Evolutionary conservation across 2,888 invertebrate genomes (phyloP), one percentile per base, ranked within the genome.

Genomic region (Heliconius erato): DNA sequence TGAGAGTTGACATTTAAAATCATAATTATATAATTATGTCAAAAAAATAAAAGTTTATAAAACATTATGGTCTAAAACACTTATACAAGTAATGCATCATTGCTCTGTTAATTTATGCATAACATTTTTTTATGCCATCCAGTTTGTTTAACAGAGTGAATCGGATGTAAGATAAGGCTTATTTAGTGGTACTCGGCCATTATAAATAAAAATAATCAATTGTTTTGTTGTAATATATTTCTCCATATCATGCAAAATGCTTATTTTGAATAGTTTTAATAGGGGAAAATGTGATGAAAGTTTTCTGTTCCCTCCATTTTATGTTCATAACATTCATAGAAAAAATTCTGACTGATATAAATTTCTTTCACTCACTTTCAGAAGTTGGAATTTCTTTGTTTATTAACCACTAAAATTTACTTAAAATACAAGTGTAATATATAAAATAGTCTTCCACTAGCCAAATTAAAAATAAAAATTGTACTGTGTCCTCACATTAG

Each of bases 81-180:
- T 23, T 32, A 11, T 28, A n/a, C 26, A 78, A 35, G 72, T 72
- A 32, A 49, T 74, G 72, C 71, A 65, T 77, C 79, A 59, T 71
- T 28, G 65, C 77, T 74, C 2, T 35, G 28, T 12, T 26, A 74
- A 44, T 63, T 82, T 59, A 65, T 54, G 82, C 79, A 79, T 80
- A 74, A 79, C 54, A 79, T 28, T 67, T 67, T 59, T 80, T 54
- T 80, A 35, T 77, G 59, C 63, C n/a, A 28, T 63, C 68, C 35
- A 80, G 14, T 78, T 32, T 76, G 74, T 49, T 78, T 68, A 74
- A n/a, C 77, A n/a, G 71, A 74, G 77, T 83, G 74, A 40, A 68
- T 67, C 78, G 16, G 78, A 78, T 80, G 49, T 72, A 32, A 69
- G 77, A 72, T 74, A 76, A 80, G 28, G 1, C 11, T 14, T 71